Base-by-base conservation (phyloP, 2,888 invertebrate genomes). In the Monoplex corrugatus region DNA sequence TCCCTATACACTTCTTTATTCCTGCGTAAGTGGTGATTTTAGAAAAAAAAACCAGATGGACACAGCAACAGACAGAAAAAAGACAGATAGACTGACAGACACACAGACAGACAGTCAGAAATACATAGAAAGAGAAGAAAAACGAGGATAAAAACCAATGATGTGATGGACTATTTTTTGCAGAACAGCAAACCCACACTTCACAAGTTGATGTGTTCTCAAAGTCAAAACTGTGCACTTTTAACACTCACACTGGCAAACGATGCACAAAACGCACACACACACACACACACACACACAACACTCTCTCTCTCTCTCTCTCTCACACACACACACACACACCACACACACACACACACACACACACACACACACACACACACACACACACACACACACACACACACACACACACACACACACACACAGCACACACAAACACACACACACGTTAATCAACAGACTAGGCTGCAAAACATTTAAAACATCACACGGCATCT, bases 331-430 rank as follows among this genome's bases (percentile, higher is more conserved):
- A 72, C 32, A 72, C 72, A 72, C 72, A n/a, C 5, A 16, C 32
- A 72, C 6, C 6, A n/a, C 35, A 72, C 32, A 10, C 63, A 23
- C 63, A 23, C 16, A 63, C 6, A 63, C 19, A 63, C 23, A 6
- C n/a, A n/a, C 35, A 35, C 72, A 40, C 78, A 78, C 78, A 78
- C 78, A 78, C 78, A 78, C 43, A 43, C 82, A 82, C 82, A 43
- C 82, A 82, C 82, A 43, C 82, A 82, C 43, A 43, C 82, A 82
- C 82, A 13, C 82, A 43, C 82, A 82, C 82, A 43, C 82, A 82
- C 82, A 82, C 82, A 82, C 82, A 82, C 82, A 82, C 83, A 83
- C 83, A 83, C 83, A 45, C 83, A 83, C 83, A 83, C 83, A 83
- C 45, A 83, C 83, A 78, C 78, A 78, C 16, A 6, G 35, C 16